Evolutionary conservation across 1,140 invertebrate species (phyloP).

Genomic region (Teleopsis dalmanni): DNA sequence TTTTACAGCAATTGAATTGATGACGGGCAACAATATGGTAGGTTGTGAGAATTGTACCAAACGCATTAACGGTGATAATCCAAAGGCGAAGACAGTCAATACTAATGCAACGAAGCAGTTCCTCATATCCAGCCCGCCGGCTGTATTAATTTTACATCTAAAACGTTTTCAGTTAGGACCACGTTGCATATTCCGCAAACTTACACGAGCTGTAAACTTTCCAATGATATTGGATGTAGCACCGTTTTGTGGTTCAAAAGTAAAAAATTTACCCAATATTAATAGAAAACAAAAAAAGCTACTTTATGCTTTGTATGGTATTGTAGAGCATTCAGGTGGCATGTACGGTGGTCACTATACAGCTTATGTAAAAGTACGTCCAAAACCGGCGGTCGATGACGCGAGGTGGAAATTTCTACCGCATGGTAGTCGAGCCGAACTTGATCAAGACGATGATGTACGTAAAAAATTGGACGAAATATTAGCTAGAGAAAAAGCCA

Average conservation of each 20-base stretch:
- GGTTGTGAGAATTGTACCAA: slow-evolving; percentile 84
- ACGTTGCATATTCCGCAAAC: slow-evolving; percentile 61
- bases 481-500: slow-evolving; percentile 41
- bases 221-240: slow-evolving; percentile 79
- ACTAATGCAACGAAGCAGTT: slow-evolving; percentile 89
- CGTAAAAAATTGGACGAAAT: slow-evolving; percentile 33
- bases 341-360: slow-evolving; percentile 91
- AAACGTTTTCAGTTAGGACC: slow-evolving; percentile 76
- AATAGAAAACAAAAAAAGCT: slow-evolving; percentile 58
- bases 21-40: slow-evolving; percentile 88
- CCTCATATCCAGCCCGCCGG: slow-evolving; percentile 81
- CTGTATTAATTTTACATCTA: slow-evolving; percentile 88
- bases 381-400: slow-evolving; percentile 51
- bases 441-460: slow-evolving; percentile 38
- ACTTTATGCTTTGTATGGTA: slow-evolving; percentile 85
- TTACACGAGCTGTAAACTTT: slow-evolving; percentile 81
- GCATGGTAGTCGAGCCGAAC: slow-evolving; percentile 47
- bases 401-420: slow-evolving; percentile 62
- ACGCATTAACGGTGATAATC: slow-evolving; percentile 52
- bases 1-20: slow-evolving; percentile 81
- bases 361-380: slow-evolving; percentile 78
- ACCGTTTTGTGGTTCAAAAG: slow-evolving; percentile 78
- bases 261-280: slow-evolving; percentile 58
- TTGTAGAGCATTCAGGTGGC: slow-evolving; percentile 89
- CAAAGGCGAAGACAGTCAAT: slow-evolving; percentile 67